These are phyloP conservation scores for Hydractinia symbiolongicarpus DNA, from an alignment of 30 jellyfish, hydroid and myxozoan species.

Conservation along the genomic window DNA sequence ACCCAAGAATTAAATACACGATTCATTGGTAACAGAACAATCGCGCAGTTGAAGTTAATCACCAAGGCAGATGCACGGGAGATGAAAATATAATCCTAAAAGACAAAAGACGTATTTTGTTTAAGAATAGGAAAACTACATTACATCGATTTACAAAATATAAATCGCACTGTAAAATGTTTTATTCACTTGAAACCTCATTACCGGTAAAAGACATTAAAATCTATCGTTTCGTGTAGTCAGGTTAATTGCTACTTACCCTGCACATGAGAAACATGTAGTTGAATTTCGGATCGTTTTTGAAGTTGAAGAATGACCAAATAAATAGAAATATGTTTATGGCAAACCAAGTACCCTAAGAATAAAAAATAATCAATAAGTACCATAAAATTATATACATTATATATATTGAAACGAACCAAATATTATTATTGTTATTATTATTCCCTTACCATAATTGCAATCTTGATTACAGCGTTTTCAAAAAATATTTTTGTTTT, in stretches of 20 bases:
- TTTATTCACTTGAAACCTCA: no score
- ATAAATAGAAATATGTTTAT: neutral
- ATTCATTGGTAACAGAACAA: slow-evolving; percentile 67
- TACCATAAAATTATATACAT: no score
- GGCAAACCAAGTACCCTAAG: neutral
- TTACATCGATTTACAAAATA: neutral
- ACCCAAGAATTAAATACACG: slow-evolving; percentile 48
- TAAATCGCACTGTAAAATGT: neutral
- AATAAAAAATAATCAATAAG: neutral
- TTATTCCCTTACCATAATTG: no score
- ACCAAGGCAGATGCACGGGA: slow-evolving; percentile 70
- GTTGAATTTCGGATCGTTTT: neutral
- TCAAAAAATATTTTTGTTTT: no score
- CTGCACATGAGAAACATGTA: slow-evolving; percentile 5
- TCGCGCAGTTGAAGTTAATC: slow-evolving; percentile 47
- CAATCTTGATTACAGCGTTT: no score
- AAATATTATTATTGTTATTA: no score
- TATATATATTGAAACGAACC: no score
- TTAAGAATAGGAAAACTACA: neutral
- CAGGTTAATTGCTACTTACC: neutral
- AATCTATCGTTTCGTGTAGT: no score
- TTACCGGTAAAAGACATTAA: no score
- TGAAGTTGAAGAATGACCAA: slow-evolving; percentile 11
- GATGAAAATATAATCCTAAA: slow-evolving; percentile 57
- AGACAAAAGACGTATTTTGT: neutral